Percentiles rank a stretch among this genome's conserved stretches.
Evolutionary conservation across 2,113 vertebrate genomes (phyloP).

Genomic region (Xiphias gladius): DNA sequence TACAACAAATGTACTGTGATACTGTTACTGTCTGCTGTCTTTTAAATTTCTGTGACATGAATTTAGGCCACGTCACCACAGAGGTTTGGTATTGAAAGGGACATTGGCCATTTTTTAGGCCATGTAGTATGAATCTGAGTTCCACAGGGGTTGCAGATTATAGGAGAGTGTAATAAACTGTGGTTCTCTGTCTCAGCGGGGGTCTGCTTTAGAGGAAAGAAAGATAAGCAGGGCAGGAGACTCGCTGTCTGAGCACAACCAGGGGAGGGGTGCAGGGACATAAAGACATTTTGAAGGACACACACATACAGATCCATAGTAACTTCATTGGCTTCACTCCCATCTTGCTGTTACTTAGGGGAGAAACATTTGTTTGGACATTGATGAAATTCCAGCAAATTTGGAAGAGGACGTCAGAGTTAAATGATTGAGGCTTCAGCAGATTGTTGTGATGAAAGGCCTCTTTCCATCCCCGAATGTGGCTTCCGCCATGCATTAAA

Average conservation of each 20-base stretch:
- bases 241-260: constrained; percentile 70
- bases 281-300: constrained; percentile 73
- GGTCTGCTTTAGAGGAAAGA: constrained; percentile 74
- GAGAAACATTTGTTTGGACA: neutral
- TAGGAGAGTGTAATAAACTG: constrained; percentile 79
- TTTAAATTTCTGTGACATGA: neutral
- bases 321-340: constrained; percentile 66
- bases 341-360: constrained; percentile 32
- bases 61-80: constrained; percentile 12
- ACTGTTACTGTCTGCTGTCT: neutral
- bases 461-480: constrained; percentile 2
- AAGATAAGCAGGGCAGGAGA: constrained; percentile 78
- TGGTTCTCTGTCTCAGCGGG: constrained; percentile 72
- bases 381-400: constrained; percentile 18
- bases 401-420: constrained; percentile 18
- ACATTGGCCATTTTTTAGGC: constrained; percentile 40
- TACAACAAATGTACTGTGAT: neutral
- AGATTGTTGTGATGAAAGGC: constrained; percentile 39
- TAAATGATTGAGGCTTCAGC: neutral
- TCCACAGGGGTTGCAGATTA: constrained; percentile 72
- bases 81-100: constrained; percentile 22
- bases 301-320: constrained; percentile 60
- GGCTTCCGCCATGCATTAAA: constrained; percentile 41
- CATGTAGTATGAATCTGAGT: constrained; percentile 44
- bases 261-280: constrained; percentile 46